Conservation (phyloP, 2,888 invertebrate species). For the Nephrotoma flavescens region DNA sequence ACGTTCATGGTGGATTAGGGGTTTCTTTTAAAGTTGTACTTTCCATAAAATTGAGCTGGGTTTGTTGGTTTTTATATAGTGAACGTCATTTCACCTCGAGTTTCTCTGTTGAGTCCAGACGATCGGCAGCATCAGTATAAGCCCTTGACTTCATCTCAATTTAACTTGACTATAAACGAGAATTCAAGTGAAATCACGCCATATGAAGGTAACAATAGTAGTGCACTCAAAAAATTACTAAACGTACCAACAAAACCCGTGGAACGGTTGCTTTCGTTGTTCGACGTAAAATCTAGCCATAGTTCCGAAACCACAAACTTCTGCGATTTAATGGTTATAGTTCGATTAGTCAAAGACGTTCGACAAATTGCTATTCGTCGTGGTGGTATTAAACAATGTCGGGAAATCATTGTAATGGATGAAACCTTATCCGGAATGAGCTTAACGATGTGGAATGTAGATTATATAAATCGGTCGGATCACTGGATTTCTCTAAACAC, state of each 20-base stretch:
- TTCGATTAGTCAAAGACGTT: slow-evolving; percentile 46
- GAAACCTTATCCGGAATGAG: slow-evolving; percentile 43
- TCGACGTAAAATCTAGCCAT: slow-evolving; percentile 16
- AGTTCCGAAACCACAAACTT: neutral
- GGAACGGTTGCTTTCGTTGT: slow-evolving; percentile 18
- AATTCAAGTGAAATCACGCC: slow-evolving; percentile 44
- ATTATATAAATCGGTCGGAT: slow-evolving; percentile 49
- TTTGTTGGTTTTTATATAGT: neutral
- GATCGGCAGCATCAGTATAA: slow-evolving; percentile 28
- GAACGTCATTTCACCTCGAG: neutral
- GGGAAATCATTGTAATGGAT: slow-evolving; percentile 52
- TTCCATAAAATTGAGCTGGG: neutral
- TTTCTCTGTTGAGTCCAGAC: neutral
- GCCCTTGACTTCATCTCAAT: slow-evolving; percentile 51
- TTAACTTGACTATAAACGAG: slow-evolving; percentile 48
- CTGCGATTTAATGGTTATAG: slow-evolving; percentile 49
- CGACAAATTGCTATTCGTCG: slow-evolving; percentile 45
- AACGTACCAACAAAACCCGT: slow-evolving; percentile 47
- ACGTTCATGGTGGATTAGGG: too few species aligned
- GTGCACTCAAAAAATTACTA: slow-evolving; percentile 38
- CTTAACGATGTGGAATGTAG: slow-evolving; percentile 49
- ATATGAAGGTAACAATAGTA: slow-evolving; percentile 38
- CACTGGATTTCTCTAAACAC: slow-evolving; percentile 54
- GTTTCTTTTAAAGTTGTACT: too few species aligned
- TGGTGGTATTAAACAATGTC: slow-evolving; percentile 42